Base-by-base conservation (phyloP, 2,797 vertebrate genomes). In the Microctenopoma steveboyesi region DNA sequence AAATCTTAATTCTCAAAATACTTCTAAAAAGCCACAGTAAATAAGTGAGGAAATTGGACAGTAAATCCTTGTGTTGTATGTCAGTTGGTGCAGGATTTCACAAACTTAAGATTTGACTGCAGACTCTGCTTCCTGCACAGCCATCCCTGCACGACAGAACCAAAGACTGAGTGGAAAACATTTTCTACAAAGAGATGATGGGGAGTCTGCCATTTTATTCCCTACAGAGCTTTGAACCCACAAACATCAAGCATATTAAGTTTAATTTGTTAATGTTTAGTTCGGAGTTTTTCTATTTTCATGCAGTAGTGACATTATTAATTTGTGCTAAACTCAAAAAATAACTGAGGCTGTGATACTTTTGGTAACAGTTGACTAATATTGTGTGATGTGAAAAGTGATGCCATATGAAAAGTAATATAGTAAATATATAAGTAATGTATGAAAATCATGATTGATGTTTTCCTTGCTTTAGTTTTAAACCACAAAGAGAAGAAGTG, bases 1-100 rank as follows among this genome's bases (percentile, higher is more conserved):
- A 8, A 56, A 43, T 73, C 72, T 61, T 49, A 54, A 55, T 60
- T 30, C 52, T 69, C n/a, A 28, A 62, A 59, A 69, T 66, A 45
- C 14, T 40, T 56, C 16, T 42, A 28, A 72, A 65, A 56, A 47
- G 7, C 43, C 45, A 47, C 47, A 64, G 11, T 53, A 58, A 68
- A 65, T 60, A 49, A 45, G 12, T 3, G 1, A 22, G 51, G 46
- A 37, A 48, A 51, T 4, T 70, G 30, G 50, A 33, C 61, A 62
- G 39, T 78, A 74, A 66, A 71, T 77, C 42, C 7, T 18, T 53
- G 58, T 9, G 16, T 51, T 43, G 16, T 47, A 12, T 59, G 48
- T 64, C 51, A 51, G 47, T 62, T 28, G 33, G 47, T 39, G 15
- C 8, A 60, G 37, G 30, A 52, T 30, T 68, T 25, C 42, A 69